A percentile compares a stretch with the other conserved stretches of the same genome.
Conservation (phyloP, 2,113 vertebrate species). For the Oreocharis arfaki region DNA sequence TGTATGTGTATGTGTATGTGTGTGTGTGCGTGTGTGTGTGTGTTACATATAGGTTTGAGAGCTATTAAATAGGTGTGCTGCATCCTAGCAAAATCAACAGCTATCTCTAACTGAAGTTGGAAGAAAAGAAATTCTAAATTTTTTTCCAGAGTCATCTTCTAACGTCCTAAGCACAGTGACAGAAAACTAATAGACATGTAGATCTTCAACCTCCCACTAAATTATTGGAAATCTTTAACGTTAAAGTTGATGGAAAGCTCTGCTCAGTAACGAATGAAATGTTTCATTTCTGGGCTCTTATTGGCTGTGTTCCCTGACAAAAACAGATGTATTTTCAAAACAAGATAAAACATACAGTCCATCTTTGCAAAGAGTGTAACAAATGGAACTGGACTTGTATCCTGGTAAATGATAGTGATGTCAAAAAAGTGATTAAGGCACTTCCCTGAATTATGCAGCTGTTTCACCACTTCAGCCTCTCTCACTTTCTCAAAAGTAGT, state of each 20-base stretch:
- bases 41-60: background rate
- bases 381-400: conserved; percentile 26
- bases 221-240: conserved; percentile 60
- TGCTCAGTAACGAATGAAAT: conserved; percentile 32
- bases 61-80: background rate
- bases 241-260: conserved; percentile 54
- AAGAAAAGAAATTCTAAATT: background rate
- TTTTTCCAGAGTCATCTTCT: background rate
- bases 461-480: background rate
- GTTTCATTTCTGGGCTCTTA: conserved; percentile 31
- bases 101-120: background rate
- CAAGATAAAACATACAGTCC: conserved; percentile 50
- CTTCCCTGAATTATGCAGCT: conserved; percentile 44
- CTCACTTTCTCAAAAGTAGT: conserved; percentile 4
- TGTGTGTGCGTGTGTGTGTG: no score
- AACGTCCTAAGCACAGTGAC: background rate
- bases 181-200: conserved; percentile 41
- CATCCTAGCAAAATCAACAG: background rate
- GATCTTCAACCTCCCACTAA: conserved; percentile 39
- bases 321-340: conserved; percentile 58
- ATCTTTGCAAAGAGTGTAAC: conserved; percentile 23
- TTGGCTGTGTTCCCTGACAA: conserved; percentile 55
- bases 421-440: conserved; percentile 55
- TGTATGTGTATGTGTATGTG: no score
- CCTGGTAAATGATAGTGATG: conserved; percentile 43